Evolutionary conservation across 2,888 invertebrate species (phyloP).

Genomic region (Sinhomidia bicolor): DNA sequence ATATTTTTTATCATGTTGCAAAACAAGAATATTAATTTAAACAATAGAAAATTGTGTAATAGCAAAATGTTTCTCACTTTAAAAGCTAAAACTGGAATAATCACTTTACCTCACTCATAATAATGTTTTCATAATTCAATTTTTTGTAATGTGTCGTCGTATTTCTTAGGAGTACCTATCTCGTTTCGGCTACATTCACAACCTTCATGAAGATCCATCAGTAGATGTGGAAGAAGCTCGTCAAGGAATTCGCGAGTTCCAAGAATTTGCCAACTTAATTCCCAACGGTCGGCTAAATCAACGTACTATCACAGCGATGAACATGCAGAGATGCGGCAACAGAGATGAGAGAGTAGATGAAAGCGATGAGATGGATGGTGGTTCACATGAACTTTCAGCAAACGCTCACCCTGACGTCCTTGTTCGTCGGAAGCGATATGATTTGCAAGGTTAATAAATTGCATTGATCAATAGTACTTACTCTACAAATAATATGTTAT

Average conservation of each 20-base stretch:
- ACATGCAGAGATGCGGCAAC: constrained; percentile 74
- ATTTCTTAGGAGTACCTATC: constrained; percentile 74
- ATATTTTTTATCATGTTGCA: too few species aligned
- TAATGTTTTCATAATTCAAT: too few species aligned
- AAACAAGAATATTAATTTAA: too few species aligned
- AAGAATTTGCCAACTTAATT: constrained; percentile 69
- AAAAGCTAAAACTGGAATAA: too few species aligned
- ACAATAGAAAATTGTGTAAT: too few species aligned
- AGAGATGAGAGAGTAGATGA: constrained; percentile 81
- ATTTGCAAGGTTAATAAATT: constrained; percentile 89
- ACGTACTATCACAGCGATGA: constrained; percentile 68
- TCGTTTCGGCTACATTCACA: constrained; percentile 77
- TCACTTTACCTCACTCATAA: too few species aligned
- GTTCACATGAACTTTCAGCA: constrained; percentile 90
- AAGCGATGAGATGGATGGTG: constrained; percentile 81
- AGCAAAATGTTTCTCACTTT: too few species aligned
- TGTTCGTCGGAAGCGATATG: constrained; percentile 92
- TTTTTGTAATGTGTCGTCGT: too few species aligned
- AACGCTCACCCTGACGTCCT: constrained; percentile 87
- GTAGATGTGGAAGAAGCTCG: constrained; percentile 64
- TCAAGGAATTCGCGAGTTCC: constrained; percentile 71
- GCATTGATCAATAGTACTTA: neutral
- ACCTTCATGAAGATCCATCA: constrained; percentile 82
- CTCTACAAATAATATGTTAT: neutral
- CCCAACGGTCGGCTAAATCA: constrained; percentile 72